Evolutionary conservation across 2,113 vertebrate species (phyloP), one percentile per base, ranked within the genome.

Genomic region (Ariopsis seemanni): DNA sequence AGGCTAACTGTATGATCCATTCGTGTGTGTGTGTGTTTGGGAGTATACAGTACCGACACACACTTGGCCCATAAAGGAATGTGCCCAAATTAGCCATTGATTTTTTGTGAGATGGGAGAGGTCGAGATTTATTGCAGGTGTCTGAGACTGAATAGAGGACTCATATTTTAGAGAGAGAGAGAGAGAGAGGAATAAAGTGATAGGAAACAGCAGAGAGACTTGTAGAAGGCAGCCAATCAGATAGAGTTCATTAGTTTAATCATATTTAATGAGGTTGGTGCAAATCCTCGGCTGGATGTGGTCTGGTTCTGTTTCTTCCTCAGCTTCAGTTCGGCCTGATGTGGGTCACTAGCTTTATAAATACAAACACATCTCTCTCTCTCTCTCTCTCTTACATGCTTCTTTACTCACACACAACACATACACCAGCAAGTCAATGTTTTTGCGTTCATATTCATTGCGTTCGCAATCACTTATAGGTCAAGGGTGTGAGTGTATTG

Each of bases 21-120:
- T 52, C 34, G 71, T 75, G 27, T 83, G 63, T 83, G 25, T 69
- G 14, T 83, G 82, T 83, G 82, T 84, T 22, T 72, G 50, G 55
- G 34, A 67, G 30, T 83, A 53, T 69, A 42, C 42, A 42, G 42
- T 4, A 83, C 58, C 69, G 74, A 58, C 80, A 90, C 42, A 90
- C 42, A 84, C 14, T 57, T 50, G 42, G 83, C 53, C 82, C 75
- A 77, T 88, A 90, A 90, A 89, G 86, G 82, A 55, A 89, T 87
- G 90, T 88, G 89, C 79, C 87, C 79, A 92, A 94, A 94, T 93
- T 90, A 91, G 91, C 89, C 92, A 93, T 93, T 92, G 94, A 93
- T 95, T 95, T 92, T 93, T 91, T 90, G 87, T 87, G 77, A 87
- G 91, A 88, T 83, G 84, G 77, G 90, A 90, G 93, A 91, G 86